Base-by-base conservation (phyloP, 2,888 invertebrate genomes). In the Eulithis prunata region DNA sequence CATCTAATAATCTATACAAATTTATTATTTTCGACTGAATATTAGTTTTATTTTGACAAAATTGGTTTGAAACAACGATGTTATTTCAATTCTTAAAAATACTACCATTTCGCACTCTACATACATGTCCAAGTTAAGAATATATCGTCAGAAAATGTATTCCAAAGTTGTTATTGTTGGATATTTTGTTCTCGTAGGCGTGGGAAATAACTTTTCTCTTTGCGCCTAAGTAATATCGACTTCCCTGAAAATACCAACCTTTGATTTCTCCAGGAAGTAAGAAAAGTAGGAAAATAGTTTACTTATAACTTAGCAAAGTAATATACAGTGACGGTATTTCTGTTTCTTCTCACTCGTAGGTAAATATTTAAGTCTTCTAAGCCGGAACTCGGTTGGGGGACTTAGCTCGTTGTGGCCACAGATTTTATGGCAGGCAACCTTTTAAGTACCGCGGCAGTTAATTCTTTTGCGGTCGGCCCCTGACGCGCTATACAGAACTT, bases 161-260 rank as follows among this genome's bases (percentile, higher is more conserved):
- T 32, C 46, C 41, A 62, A 62, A 57, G 58, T 61, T 67, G 38
- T 57, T 54, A 65, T 64, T 64, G 46, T 53, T 57, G 55, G 32
- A 12, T 57, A 28, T 60, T 21, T 49, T 43, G 41, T 41, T 54
- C 4, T 14, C 56, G 52, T 57, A 49, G 47, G 60, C 57, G 49
- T 60, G 53, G 13, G 61, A 68, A 64, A 68, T 58, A 64, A 64
- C 57, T 57, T 62, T 62, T 41, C 58, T 46, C 51, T 64, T 58
- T 47, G 13, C 52, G 41, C 53, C 57, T 55, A 64, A 61, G 64
- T 68, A 62, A 52, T 68, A 56, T 68, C 55, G 52, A 41, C 56
- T 43, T 52, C 52, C 46, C 63, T 55, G 62, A n/a, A 56, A 61
- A 58, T 56, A 59, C 41, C 52, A 46, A 56, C 59, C 57, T 53